Conservation (phyloP, 2,888 invertebrate genomes). For the Aphidius colemani region DNA sequence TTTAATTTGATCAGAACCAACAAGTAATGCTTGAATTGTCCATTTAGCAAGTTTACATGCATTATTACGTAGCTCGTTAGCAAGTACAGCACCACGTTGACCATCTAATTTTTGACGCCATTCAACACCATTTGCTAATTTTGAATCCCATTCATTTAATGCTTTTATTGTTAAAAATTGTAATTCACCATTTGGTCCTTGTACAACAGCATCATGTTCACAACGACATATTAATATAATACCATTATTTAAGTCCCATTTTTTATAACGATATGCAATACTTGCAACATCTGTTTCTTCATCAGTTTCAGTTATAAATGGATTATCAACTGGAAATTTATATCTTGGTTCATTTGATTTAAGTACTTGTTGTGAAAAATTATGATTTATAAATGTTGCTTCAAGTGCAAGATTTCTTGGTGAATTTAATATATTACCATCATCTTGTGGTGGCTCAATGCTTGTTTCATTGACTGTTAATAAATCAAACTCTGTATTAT, state of each 20-base stretch:
- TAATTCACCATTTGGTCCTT: constrained; percentile 83
- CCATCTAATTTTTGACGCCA: constrained; percentile 98
- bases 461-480: constrained; percentile 98
- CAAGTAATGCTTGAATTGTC: constrained; percentile 93
- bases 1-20: constrained; percentile 96
- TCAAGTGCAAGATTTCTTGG: constrained; percentile 95
- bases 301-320: constrained; percentile 84
- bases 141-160: constrained; percentile 98
- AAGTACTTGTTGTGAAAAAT: constrained; percentile 96
- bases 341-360: constrained; percentile 78
- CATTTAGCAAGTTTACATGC: constrained; percentile 99
- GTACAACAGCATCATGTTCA: constrained; percentile 95
- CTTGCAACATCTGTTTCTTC: constrained; percentile 93
- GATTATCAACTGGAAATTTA: constrained; percentile 90
- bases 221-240: constrained; percentile 90
- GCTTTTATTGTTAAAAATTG: constrained; percentile 97
- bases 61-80: constrained; percentile 97
- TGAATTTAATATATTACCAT: constrained; percentile 81
- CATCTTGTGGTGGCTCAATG: constrained; percentile 95
- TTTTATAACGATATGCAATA: constrained; percentile 94
- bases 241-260: constrained; percentile 94
- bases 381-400: constrained; percentile 99
- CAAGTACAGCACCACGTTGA: constrained; percentile 96
- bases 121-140: constrained; percentile 93
- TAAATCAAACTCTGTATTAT: constrained; percentile 96